Evolutionary conservation across 2,113 vertebrate species (phyloP), one percentile per base, ranked within the genome.

Genomic region (Pycnonotus jocosus): DNA sequence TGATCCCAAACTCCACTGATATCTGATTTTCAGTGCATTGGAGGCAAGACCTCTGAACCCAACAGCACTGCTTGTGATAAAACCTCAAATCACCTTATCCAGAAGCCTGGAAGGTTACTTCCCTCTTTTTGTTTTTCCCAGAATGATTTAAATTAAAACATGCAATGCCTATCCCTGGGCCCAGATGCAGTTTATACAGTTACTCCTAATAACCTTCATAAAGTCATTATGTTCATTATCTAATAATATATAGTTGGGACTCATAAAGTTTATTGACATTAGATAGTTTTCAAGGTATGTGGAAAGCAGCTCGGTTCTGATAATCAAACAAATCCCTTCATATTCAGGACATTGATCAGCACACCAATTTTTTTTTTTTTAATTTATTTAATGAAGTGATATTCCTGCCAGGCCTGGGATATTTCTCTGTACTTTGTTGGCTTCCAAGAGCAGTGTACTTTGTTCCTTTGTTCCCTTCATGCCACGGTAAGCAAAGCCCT

Each of bases 201-300:
- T 86, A 40, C 22, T 83, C 66, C 74, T 73, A 95, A 90, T 73
- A 64, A 83, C 87, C 58, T 83, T 90, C 82, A 94, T 83, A 88
- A 95, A 93, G 60, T 54, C 76, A 86, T 88, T 86, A 81, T 53
- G 30, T 90, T 88, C 95, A 77, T 92, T 88, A 83, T 60, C 33
- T 61, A 83, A 77, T 51, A 83, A 88, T 15, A 71, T 7, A 18
- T 14, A 51, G 19, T 9, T 92, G n/a, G 13, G 51, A 83, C 47
- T 47, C 51, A 94, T 74, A 92, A 93, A 70, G 58, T 64, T 24
- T 86, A 56, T 91, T 88, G 92, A 51, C 71, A 68, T 86, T 78
- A 83, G 64, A 73, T 83, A 88, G 9, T 71, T 81, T 82, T 62
- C 54, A 76, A 92, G 61, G 45, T 53, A 37, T 50, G 66, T 58